A percentile compares a stretch with the other conserved stretches of the same genome.
These are phyloP conservation scores for Caenorhabditis sulstoni DNA, from an alignment of 2,888 invertebrate genomes.

Conservation along the genomic window DNA sequence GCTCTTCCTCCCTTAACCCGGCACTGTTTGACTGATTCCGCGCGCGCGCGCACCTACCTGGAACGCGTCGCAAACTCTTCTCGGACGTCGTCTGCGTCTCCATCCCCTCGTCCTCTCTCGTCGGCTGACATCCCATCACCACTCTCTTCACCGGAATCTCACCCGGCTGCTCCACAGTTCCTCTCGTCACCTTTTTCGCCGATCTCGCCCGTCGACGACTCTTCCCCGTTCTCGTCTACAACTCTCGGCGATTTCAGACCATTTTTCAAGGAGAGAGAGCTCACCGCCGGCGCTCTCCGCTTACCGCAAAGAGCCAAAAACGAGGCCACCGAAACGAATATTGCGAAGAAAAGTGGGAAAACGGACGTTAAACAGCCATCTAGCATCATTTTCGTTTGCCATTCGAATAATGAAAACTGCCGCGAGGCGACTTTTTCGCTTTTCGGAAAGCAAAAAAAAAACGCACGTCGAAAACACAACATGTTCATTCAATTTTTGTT, in stretches of 20 bases:
- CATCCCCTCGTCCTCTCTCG: slow-evolving; percentile 41
- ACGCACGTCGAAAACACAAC: not conserved
- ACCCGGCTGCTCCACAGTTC: not conserved
- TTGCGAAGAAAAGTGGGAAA: not conserved
- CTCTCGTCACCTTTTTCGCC: not conserved
- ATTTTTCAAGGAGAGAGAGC: too few relatives aligned
- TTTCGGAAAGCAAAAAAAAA: not conserved
- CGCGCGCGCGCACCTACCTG: too few relatives aligned
- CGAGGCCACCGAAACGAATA: not conserved
- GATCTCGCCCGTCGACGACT: too few relatives aligned
- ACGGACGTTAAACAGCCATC: not conserved
- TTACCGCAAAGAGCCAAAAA: too few relatives aligned
- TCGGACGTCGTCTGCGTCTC: slow-evolving; percentile 4
- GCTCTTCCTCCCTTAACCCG: too few relatives aligned
- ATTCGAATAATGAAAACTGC: too few relatives aligned
- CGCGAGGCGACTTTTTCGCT: too few relatives aligned
- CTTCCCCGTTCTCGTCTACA: not conserved
- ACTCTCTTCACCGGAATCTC: not conserved
- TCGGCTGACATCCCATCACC: slow-evolving; percentile 33
- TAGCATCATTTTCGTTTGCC: too few relatives aligned
- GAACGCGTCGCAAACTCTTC: too few relatives aligned
- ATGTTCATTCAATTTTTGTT: slow-evolving; percentile 10
- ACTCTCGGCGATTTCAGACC: too few relatives aligned
- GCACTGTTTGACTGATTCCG: too few relatives aligned
- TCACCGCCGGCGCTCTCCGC: too few relatives aligned